Evolutionary conservation across 2,888 invertebrate species (phyloP), one percentile per base, ranked within the genome.

Genomic region (Hypena proboscidalis): DNA sequence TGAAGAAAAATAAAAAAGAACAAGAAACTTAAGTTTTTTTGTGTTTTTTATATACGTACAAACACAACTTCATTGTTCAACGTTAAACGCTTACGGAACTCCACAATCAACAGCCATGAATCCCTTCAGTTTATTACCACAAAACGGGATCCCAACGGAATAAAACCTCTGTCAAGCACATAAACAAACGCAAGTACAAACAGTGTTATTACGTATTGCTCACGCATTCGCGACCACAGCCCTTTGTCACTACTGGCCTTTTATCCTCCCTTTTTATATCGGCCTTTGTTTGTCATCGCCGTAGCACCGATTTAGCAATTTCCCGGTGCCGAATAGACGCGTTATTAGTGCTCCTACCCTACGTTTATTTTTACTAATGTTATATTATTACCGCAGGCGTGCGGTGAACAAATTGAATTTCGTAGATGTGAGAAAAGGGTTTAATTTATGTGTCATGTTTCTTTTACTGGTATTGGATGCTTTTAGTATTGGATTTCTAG

Each of bases 281-380:
- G 39, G 38, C 53, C 60, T 67, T 74, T 74, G 73, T 73, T 77
- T 70, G 67, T 55, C 53, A 57, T 52, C 34, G 69, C 72, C 23
- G 36, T 46, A 46, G 29, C 34, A 61, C 61, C 73, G 74, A 77
- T 74, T 80, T 72, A 66, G 66, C 71, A 67, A 74, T 76, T 73
- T 76, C 65, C 71, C 64, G 57, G 44, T 40, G 36, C 37, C 41
- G 60, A 74, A 73, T 67, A 69, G 63, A 62, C 55, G 64, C 47
- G 48, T 55, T 72, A 67, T 70, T 67, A 67, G 61, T 56, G 50
- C 23, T 38, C 3, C 44, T 49, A 48, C 35, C 48, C 44, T 27
- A 49, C 45, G 43, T 57, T 57, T 58, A 55, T 67, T 60, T 59
- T 44, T 47, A 48, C 61, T 70, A 66, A 70, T 67, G 53, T 68